Evolutionary conservation across 2,888 invertebrate species (phyloP), one percentile per base, ranked within the genome.

Genomic region (Drosophila basisetae): DNA sequence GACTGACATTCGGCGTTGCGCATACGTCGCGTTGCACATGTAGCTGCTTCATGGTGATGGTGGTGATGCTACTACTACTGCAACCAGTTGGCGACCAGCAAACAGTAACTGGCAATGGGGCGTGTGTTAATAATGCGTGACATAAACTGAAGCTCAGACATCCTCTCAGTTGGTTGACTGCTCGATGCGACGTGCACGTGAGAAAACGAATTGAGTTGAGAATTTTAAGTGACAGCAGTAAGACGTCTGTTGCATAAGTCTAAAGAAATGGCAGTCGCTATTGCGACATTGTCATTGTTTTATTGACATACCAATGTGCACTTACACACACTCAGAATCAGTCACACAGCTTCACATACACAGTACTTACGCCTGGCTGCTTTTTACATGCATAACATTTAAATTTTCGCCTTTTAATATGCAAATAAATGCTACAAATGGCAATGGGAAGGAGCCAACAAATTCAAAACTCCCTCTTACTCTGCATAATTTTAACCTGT

Each of bases 101-200:
- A 49, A n/a, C 28, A 67, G 56, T 55, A 69, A 66, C 60, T 53
- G 68, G 75, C 73, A 58, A 60, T 54, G 68, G 73, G 73, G 88
- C 85, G 81, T 88, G 85, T 85, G 88, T 86, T 89, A 86, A 86
- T 86, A 86, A 89, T 88, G 90, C 90, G 86, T 86, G 90, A 89
- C 85, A 85, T 73, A 84, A 84, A 84, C 78, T 84, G 85, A 65
- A 81, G 85, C 76, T 68, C 68, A 60, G 73, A 35, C 80, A 73
- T 79, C 68, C 64, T 61, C 75, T 54, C 79, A 73, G 68, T 43
- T 76, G 72, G 76, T 49, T 78, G 75, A 68, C 66, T 68, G 78
- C 61, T 73, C 76, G 68, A 72, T 72, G 75, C 75, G 67, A 72
- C 67, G 56, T 81, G 83, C 68, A 84, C 86, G 84, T 80, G 85